Conservation (phyloP, 2,113 vertebrate species). For the Ovibos moschatus region DNA sequence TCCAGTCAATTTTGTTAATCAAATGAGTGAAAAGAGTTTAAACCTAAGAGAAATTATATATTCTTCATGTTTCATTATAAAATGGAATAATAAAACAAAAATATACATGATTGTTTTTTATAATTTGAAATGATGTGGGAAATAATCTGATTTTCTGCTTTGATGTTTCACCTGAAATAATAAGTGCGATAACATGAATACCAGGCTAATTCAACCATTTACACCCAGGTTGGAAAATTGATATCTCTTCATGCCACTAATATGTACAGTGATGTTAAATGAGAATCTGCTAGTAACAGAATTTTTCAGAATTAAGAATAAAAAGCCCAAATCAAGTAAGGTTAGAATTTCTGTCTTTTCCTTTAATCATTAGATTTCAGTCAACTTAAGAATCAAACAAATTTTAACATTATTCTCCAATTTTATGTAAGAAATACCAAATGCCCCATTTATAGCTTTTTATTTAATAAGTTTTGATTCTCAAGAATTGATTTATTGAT, state of each 20-base stretch:
- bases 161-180: constrained; percentile 28
- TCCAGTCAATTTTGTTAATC: constrained; percentile 21
- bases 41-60: constrained; percentile 9
- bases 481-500: background rate
- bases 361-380: background rate
- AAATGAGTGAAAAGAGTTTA: background rate
- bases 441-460: background rate
- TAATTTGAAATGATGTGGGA: constrained; percentile 65
- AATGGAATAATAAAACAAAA: background rate
- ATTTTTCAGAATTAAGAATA: background rate
- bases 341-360: background rate
- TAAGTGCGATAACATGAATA: background rate
- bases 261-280: background rate
- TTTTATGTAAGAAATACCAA: background rate
- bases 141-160: constrained; percentile 60
- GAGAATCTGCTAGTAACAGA: background rate
- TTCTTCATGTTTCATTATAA: constrained; percentile 6
- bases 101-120: constrained; percentile 36
- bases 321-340: background rate
- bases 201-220: background rate
- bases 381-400: background rate
- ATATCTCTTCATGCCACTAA: background rate
- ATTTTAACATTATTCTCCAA: background rate
- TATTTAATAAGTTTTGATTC: background rate
- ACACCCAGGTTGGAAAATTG: background rate